Evolutionary conservation across 2,797 vertebrate genomes (phyloP).

Genomic region (Scomberomorus guttatus): DNA sequence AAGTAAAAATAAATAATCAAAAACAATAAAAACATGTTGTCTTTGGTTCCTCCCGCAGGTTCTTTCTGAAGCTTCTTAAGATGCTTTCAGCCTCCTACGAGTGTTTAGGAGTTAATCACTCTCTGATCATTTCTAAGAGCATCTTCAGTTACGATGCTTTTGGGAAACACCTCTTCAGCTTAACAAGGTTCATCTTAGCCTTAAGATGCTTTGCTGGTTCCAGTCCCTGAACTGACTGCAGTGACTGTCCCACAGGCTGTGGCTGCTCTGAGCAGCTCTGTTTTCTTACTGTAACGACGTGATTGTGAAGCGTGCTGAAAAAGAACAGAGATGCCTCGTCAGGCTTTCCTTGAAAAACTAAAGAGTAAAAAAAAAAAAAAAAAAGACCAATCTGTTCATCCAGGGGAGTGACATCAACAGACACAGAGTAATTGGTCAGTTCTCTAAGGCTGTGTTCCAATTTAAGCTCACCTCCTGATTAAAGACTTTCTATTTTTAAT

Average conservation of each 20-base stretch:
- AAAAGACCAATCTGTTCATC: slow-evolving; percentile 45
- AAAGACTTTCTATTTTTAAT: slow-evolving; percentile 57
- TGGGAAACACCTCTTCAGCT: too few species aligned
- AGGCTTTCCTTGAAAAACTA: slow-evolving; percentile 19
- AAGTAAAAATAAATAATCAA: too few species aligned
- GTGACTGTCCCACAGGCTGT: slow-evolving; percentile 3
- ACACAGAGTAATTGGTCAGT: slow-evolving; percentile 51
- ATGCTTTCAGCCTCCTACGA: too few species aligned
- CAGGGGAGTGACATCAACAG: slow-evolving; percentile 52
- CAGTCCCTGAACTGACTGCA: background rate
- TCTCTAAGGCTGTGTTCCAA: slow-evolving; percentile 57
- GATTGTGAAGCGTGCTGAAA: slow-evolving; percentile 41
- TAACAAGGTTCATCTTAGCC: too few species aligned
- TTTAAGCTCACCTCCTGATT: slow-evolving; percentile 49
- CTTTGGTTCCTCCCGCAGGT: too few species aligned
- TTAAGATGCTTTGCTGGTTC: too few species aligned
- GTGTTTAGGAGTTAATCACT: too few species aligned
- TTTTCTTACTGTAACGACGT: slow-evolving; percentile 18
- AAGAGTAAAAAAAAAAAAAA: background rate
- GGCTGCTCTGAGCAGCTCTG: slow-evolving; percentile 23
- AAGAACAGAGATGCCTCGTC: slow-evolving; percentile 40
- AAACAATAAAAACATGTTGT: too few species aligned
- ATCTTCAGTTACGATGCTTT: too few species aligned
- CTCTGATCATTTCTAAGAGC: too few species aligned
- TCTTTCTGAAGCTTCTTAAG: too few species aligned